Percentiles rank a stretch among this genome's conserved stretches.
These are phyloP conservation scores for Nephila pilipes DNA, from an alignment of 1,140 invertebrate species.

Conservation along the genomic window DNA sequence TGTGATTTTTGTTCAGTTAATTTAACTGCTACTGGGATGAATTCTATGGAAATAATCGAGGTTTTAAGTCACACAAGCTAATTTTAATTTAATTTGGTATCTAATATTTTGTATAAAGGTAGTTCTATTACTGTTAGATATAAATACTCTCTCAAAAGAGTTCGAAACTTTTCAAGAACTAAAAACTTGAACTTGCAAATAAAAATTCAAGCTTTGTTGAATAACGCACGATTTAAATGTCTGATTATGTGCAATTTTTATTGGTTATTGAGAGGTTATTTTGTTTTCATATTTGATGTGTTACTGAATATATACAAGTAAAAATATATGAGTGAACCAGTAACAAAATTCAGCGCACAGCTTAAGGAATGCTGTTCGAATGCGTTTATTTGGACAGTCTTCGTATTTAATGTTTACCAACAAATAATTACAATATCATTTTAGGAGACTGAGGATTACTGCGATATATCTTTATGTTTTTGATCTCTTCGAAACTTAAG, in stretches of 20 bases:
- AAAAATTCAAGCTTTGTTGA: neutral
- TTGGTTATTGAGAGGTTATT: neutral
- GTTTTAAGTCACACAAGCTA: neutral
- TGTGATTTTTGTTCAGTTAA: neutral
- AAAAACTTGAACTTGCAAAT: neutral
- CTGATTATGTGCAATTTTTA: conserved; percentile 2
- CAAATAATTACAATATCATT: neutral
- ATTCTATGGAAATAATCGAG: neutral
- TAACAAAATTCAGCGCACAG: neutral
- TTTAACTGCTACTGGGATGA: neutral
- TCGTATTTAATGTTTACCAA: neutral
- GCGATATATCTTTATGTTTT: neutral
- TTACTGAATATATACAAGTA: neutral
- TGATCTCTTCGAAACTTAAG: neutral
- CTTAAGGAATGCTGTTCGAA: neutral
- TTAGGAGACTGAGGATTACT: neutral
- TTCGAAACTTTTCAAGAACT: neutral
- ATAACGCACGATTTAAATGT: neutral
- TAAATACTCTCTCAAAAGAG: neutral
- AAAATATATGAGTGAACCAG: neutral
- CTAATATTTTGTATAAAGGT: neutral
- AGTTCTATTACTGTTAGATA: neutral
- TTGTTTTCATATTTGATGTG: neutral
- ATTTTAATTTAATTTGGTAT: neutral
- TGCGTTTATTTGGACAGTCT: neutral